phyloP scores from a whole-genome alignment of 2,113 vertebrate species.

The Pogonocichla stellata region DNA sequence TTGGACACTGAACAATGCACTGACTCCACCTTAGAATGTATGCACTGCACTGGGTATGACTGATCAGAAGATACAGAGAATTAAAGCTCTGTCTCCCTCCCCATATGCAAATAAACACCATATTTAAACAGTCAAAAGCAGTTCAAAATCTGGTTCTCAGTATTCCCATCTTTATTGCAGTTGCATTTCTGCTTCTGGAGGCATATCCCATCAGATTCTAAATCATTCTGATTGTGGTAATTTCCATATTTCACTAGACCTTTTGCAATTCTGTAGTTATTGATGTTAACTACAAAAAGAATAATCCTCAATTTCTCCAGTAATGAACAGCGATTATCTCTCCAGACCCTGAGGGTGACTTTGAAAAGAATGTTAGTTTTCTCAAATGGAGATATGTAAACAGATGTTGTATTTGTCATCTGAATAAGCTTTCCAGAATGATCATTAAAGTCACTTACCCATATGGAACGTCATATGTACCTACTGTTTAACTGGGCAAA shows the following conservation, averaged over 20 bases:
- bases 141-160: not conserved
- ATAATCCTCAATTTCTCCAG: not conserved
- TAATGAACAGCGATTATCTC: not conserved
- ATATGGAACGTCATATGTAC: slow-evolving; percentile 48
- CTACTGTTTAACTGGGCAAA: slow-evolving; percentile 31
- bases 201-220: not conserved
- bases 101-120: not conserved
- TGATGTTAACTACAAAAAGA: slow-evolving; percentile 48
- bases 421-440: slow-evolving; percentile 53
- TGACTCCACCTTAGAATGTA: not conserved
- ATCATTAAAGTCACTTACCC: slow-evolving; percentile 44
- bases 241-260: slow-evolving; percentile 41
- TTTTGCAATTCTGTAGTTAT: slow-evolving; percentile 24
- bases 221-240: slow-evolving; percentile 27
- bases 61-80: not conserved
- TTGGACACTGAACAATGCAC: not conserved
- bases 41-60: not conserved
- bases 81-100: not conserved
- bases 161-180: not conserved
- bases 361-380: slow-evolving; percentile 46
- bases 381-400: slow-evolving; percentile 27
- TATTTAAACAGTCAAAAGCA: not conserved
- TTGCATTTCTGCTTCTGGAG: not conserved
- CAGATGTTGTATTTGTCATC: slow-evolving; percentile 58
- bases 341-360: slow-evolving; percentile 33